phyloP scores from a whole-genome alignment of 2,797 vertebrate species.

The Lemur catta region DNA sequence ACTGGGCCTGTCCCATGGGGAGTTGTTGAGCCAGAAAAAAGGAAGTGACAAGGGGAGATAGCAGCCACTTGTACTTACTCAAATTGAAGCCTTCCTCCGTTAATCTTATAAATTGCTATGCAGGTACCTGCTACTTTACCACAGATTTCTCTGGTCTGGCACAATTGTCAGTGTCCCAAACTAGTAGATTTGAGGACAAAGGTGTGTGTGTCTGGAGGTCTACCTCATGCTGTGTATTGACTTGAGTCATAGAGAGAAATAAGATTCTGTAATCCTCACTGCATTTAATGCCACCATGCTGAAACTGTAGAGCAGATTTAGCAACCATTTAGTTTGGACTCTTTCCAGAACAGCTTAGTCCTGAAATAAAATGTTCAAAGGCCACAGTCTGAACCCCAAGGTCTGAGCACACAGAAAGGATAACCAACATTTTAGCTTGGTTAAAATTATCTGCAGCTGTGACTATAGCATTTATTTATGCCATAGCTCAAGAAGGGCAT shows the following conservation, averaged over 20 bases:
- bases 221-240: not conserved
- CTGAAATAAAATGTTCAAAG: conserved; percentile 8
- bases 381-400: not conserved
- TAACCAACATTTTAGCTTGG: not conserved
- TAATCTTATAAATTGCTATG: not conserved
- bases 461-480: not conserved
- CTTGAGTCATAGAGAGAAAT: not conserved
- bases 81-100: not conserved
- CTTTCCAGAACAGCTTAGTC: conserved; percentile 19
- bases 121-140: no score
- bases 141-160: not conserved
- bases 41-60: not conserved
- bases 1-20: not conserved
- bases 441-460: not conserved
- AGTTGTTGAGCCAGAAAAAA: not conserved
- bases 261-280: not conserved
- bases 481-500: not conserved
- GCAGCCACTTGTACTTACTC: not conserved
- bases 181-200: not conserved
- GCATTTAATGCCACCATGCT: not conserved
- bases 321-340: not conserved
- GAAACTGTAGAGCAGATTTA: not conserved
- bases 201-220: not conserved
- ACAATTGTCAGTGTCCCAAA: not conserved
- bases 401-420: not conserved